phyloP scores from a whole-genome alignment of 1,140 invertebrate genomes.

The Octopus sinensis region DNA sequence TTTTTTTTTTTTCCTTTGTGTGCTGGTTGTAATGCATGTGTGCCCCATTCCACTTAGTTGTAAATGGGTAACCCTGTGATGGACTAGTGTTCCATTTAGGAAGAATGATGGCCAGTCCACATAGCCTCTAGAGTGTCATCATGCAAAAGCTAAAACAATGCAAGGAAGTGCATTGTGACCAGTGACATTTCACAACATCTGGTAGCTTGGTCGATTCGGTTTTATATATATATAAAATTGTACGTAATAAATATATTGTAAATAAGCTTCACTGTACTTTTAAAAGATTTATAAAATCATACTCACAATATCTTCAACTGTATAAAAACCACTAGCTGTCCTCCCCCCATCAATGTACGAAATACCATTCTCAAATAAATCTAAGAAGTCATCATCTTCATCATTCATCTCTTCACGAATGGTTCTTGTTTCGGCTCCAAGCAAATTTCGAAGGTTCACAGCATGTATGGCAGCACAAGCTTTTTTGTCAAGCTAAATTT shows the following conservation, averaged over 20 bases:
- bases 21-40: no score
- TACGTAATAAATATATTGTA: not conserved
- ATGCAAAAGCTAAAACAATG: no score
- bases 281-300: not conserved
- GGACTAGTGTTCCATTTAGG: no score
- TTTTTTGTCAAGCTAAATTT: conserved; percentile 80
- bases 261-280: not conserved
- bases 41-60: no score
- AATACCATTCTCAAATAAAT: conserved; percentile 87
- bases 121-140: no score
- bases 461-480: conserved; percentile 99
- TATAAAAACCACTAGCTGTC: conserved; percentile 95
- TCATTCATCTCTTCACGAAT: conserved; percentile 94
- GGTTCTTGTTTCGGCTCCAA: conserved; percentile 95
- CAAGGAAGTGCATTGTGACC: no score
- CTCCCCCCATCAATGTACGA: conserved; percentile 94
- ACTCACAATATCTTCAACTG: conserved; percentile 71
- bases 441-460: conserved; percentile 92
- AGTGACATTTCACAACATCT: no score
- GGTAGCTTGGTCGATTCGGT: no score
- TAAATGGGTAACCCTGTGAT: no score
- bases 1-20: no score
- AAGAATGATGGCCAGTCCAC: no score
- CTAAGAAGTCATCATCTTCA: conserved; percentile 93
- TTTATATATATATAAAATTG: not conserved